Base-by-base conservation (phyloP, 2,797 vertebrate genomes). In the Falco rusticolus region DNA sequence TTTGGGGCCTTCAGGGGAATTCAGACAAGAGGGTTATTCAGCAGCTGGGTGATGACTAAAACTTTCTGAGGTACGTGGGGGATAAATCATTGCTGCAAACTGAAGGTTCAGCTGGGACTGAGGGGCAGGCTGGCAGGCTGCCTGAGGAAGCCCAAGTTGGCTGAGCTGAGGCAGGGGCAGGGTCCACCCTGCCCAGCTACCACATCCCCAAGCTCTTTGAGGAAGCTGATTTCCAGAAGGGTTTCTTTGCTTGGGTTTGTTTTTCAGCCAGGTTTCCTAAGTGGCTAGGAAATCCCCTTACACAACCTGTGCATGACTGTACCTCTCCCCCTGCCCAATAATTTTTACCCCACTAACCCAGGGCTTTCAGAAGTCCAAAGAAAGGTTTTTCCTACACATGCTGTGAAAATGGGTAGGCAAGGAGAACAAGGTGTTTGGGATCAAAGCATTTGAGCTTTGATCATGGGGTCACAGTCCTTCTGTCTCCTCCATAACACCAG, bases 1-100 rank as follows among this genome's bases (percentile, higher is more conserved):
- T 83, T 82, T 16, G 5, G 83, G 66, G 94, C 94, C 94, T 95
- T 61, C 22, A 1, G 91, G 66, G 86, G 39, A 95, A 95, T 72
- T 92, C 66, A 92, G 56, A 94, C 94, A 93, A 95, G 88, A 89
- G 91, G 39, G 82, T 82, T 84, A 88, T 95, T 95, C 92, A 95
- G 89, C 84, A 95, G 87, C 95, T 85, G 79, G 56, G 78, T 81
- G 90, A 95, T 92, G 79, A 95, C 60, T 92, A 70, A 95, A 89
- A 84, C 75, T 77, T 94, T 87, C 85, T 71, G 92, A 88, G 60
- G 89, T 80, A 69, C 68, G 70, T 91, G 85, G 82, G 47, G 54
- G 75, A 94, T 80, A 94, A 97, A 93, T 68, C 75, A 64, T 61
- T 83, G 48, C 91, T 68, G 39, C 66, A 90, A 83, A 53, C 31